Evolutionary conservation across 2,888 invertebrate species (phyloP).

Genomic region (Philaethria dido): DNA sequence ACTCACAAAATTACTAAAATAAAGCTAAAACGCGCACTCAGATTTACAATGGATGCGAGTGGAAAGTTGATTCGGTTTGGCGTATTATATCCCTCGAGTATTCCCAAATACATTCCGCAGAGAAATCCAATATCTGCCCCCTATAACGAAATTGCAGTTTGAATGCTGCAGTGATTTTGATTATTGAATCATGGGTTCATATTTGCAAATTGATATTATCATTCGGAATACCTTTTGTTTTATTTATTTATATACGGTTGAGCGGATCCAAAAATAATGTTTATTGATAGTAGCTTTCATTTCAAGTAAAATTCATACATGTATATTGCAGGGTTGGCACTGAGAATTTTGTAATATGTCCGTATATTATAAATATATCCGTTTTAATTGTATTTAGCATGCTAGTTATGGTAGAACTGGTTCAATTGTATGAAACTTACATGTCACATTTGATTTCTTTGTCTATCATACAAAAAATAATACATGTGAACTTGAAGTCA

Average conservation of each 20-base stretch:
- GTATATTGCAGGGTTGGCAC: no score
- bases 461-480: no score
- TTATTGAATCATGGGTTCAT: slow-evolving; percentile 70
- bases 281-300: neutral
- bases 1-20: slow-evolving; percentile 45
- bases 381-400: no score
- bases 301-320: neutral
- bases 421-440: no score
- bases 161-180: slow-evolving; percentile 74
- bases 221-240: slow-evolving; percentile 43
- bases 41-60: slow-evolving; percentile 52
- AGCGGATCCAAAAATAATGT: neutral
- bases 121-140: slow-evolving; percentile 71
- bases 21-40: slow-evolving; percentile 46
- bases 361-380: no score
- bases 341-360: no score
- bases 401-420: no score
- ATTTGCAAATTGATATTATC: slow-evolving; percentile 58
- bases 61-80: slow-evolving; percentile 67
- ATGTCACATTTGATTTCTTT: no score
- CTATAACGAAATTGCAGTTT: slow-evolving; percentile 77
- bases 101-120: slow-evolving; percentile 63
- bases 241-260: slow-evolving; percentile 33
- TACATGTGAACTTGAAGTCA: neutral
- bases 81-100: slow-evolving; percentile 64